Evolutionary conservation across 2,888 invertebrate genomes (phyloP), one percentile per base, ranked within the genome.

Genomic region (Cataglyphis cursor): DNA sequence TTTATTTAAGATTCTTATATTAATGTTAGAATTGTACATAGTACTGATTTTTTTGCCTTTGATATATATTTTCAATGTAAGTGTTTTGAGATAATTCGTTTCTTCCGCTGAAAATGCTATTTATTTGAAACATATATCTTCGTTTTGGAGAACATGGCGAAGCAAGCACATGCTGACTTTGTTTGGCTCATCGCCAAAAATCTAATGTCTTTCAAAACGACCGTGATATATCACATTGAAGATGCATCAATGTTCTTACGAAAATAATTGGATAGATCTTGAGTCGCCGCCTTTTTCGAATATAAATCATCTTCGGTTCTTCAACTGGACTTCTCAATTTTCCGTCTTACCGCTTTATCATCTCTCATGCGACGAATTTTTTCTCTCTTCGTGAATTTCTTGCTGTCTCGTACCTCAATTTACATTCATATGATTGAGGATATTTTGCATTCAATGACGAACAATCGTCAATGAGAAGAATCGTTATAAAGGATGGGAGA

Each of bases 261-360:
- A 81, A 86, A 90, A 90, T 90, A 90, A 90, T 90, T 89, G 89
- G 80, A 83, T 82, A 88, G 85, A 83, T 87, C 82, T 82, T 62
- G 65, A 61, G 75, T 82, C 84, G 66, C 70, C 70, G 38, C 61
- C 48, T 64, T 61, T 38, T 73, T 51, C 59, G 83, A 41, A 61
- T 74, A 61, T 90, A 81, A 89, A 89, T 89, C 89, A 86, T 31
- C 59, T 21, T 59, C 61, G 65, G 48, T 82, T 85, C 86, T 84
- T 84, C 59, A 64, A 44, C 64, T 24, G 62, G n/a, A 35, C 57
- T 57, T 59, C 84, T 64, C 68, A 70, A 87, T 90, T 86, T 87
- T 66, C 65, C 24, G 24, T 41, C 18, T 65, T 64, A 44, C n/a
- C 73, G 62, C 64, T 65, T 72, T 72, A 48, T 72, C 57, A 59